Evolutionary conservation across 2,113 vertebrate species (phyloP).

Genomic region (Illadopsis cleaveri): DNA sequence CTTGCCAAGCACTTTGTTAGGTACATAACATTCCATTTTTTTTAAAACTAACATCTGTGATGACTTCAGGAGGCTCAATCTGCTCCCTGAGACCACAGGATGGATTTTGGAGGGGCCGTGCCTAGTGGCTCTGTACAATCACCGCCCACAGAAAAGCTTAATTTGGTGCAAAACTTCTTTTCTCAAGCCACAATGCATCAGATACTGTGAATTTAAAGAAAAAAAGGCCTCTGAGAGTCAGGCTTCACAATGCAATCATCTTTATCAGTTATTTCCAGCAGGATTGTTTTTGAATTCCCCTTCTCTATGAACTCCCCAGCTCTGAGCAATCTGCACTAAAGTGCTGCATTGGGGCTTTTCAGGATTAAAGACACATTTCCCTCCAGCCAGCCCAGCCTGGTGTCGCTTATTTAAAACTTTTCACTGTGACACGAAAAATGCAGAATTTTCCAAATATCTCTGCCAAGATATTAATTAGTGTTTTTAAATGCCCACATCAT

Average conservation of each 20-base stretch:
- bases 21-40: background rate
- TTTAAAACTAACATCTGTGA: background rate
- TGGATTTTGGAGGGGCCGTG: background rate
- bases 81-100: background rate
- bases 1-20: slow-evolving; percentile 40
- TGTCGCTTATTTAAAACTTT: background rate
- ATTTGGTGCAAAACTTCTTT: background rate
- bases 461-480: slow-evolving; percentile 36
- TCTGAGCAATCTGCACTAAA: background rate
- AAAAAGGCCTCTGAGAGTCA: background rate
- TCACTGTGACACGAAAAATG: background rate
- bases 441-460: background rate
- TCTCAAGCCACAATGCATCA: background rate
- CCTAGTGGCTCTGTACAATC: background rate
- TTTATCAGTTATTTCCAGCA: slow-evolving; percentile 19
- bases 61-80: background rate
- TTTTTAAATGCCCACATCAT: background rate
- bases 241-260: background rate
- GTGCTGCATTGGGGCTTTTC: background rate
- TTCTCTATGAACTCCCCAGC: background rate
- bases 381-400: background rate
- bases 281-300: background rate
- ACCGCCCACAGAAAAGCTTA: background rate
- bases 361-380: background rate
- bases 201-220: background rate